A percentile compares a stretch with the other conserved stretches of the same genome.
These are phyloP conservation scores for Apeira syringaria DNA, from an alignment of 2,888 invertebrate species.

Conservation along the genomic window DNA sequence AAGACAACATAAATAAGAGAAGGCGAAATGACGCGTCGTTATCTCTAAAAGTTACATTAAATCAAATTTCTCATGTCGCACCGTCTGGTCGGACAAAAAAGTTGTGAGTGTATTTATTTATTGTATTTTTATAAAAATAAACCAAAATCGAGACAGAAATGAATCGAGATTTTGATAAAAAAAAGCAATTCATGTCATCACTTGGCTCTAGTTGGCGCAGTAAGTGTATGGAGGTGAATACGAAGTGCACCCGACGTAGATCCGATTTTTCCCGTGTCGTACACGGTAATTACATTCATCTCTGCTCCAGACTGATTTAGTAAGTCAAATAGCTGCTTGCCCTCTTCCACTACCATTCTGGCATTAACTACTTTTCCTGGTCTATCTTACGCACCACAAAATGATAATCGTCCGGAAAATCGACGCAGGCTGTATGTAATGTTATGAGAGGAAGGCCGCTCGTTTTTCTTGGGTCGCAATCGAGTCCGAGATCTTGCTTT, in stretches of 20 bases:
- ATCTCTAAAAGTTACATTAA: too few species aligned
- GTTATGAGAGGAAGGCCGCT: constrained; percentile 79
- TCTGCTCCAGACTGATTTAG: constrained; percentile 69
- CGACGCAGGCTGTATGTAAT: constrained; percentile 81
- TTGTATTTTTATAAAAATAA: too few species aligned
- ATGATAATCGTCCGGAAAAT: constrained; percentile 84
- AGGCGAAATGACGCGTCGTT: too few species aligned
- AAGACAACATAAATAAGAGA: too few species aligned
- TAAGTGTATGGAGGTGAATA: not conserved
- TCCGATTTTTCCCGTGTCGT: constrained; percentile 61
- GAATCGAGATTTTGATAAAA: too few species aligned
- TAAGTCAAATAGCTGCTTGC: constrained; percentile 50
- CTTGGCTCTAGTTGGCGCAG: constrained; percentile 24
- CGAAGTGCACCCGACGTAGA: constrained; percentile 40
- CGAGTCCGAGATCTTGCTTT: constrained; percentile 83
- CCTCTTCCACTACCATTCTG: constrained; percentile 53
- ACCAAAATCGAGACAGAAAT: too few species aligned
- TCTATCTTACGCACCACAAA: constrained; percentile 81
- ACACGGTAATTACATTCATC: constrained; percentile 66
- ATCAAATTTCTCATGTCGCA: too few species aligned
- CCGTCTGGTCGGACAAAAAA: too few species aligned
- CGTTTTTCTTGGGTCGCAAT: constrained; percentile 77
- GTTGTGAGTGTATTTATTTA: too few species aligned
- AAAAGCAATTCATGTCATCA: too few species aligned
- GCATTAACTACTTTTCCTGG: constrained; percentile 74